Conservation (phyloP, 2,888 invertebrate genomes). For the Orchesellides sinensis region DNA sequence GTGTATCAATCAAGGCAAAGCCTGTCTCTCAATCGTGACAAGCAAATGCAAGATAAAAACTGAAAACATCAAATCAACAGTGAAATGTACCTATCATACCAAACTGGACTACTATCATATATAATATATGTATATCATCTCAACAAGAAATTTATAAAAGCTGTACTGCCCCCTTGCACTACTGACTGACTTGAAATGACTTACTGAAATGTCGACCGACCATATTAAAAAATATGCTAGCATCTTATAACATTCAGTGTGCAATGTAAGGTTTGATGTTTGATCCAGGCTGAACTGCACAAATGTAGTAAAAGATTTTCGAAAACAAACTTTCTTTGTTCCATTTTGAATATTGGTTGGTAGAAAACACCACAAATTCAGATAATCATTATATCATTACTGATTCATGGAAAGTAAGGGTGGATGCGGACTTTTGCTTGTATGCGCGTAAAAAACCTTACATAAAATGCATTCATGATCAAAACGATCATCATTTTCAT, state of each 20-base stretch:
- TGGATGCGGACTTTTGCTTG: too few species aligned
- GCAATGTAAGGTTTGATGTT: too few species aligned
- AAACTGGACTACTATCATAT: too few species aligned
- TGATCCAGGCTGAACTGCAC: neutral
- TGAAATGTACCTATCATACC: neutral
- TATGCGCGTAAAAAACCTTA: neutral
- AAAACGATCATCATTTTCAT: too few species aligned
- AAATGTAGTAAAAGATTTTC: neutral
- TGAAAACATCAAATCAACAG: neutral
- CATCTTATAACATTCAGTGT: too few species aligned
- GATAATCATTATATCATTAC: neutral
- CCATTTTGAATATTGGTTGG: too few species aligned
- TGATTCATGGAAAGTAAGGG: too few species aligned
- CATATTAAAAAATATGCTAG: neutral
- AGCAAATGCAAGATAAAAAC: too few species aligned
- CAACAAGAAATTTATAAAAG: neutral
- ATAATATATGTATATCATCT: neutral
- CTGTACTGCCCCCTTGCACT: conserved; percentile 1
- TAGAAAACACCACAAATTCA: neutral
- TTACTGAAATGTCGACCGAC: neutral
- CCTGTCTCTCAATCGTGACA: too few species aligned
- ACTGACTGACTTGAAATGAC: conserved; percentile 3
- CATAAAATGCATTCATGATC: neutral
- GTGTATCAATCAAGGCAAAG: neutral
- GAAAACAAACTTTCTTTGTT: neutral